These are phyloP conservation scores for Falco biarmicus DNA, from an alignment of 2,797 vertebrate species.

Conservation along the genomic window DNA sequence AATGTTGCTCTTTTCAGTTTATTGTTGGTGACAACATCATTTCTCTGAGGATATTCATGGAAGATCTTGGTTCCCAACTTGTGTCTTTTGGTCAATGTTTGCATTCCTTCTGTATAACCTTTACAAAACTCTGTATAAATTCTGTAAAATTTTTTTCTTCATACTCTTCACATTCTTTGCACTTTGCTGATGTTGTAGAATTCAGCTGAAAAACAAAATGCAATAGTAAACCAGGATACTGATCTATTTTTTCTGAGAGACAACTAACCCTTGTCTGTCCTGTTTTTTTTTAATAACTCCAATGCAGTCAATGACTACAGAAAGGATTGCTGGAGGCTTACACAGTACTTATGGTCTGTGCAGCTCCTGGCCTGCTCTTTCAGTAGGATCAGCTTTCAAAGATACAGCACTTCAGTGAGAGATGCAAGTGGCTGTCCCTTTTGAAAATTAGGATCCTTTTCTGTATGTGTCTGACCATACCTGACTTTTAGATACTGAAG, in stretches of 20 bases:
- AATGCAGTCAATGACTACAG: background rate
- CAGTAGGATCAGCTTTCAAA: background rate
- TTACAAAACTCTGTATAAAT: conserved; percentile 79
- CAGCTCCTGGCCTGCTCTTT: background rate
- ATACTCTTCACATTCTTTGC: conserved; percentile 86
- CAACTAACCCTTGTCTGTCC: background rate
- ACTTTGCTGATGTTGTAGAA: conserved; percentile 58
- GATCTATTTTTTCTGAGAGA: background rate
- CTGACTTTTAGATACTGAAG: background rate
- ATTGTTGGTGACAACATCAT: background rate
- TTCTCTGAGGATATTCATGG: background rate
- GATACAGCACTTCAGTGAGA: background rate
- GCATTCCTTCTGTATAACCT: conserved; percentile 55
- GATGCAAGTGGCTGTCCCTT: background rate
- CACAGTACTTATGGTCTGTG: background rate
- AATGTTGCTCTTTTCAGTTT: background rate
- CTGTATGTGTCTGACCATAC: background rate
- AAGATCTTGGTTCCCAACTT: background rate
- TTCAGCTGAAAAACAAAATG: conserved; percentile 73
- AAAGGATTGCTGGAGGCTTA: background rate
- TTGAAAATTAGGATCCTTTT: background rate
- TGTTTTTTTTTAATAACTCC: background rate
- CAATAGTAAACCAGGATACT: background rate
- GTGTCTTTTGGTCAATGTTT: conserved; percentile 1
- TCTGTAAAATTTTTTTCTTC: conserved; percentile 74